phyloP scores from a whole-genome alignment of 2,888 invertebrate genomes.

The Agriopis marginaria region DNA sequence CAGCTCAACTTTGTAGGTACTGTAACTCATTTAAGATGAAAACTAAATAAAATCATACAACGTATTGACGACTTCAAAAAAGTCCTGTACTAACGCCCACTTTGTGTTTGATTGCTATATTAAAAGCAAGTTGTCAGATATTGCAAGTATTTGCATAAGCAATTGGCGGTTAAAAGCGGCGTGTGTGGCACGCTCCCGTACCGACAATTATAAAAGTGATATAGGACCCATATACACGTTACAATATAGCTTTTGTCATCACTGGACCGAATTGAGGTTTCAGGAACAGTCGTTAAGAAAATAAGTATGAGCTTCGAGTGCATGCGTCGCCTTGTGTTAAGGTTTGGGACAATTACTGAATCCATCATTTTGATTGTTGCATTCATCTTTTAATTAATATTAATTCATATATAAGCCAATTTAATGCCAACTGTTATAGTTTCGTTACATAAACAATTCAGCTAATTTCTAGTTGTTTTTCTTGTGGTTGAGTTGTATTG shows the following conservation, averaged over 20 bases:
- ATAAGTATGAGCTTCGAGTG: constrained; percentile 38
- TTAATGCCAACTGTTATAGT: background rate
- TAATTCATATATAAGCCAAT: constrained; percentile 18
- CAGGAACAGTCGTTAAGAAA: constrained; percentile 70
- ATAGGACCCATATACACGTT: constrained; percentile 29
- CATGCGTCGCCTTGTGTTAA: constrained; percentile 26
- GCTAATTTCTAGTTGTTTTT: background rate
- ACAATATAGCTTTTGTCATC: constrained; percentile 48
- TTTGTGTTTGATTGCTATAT: constrained; percentile 63
- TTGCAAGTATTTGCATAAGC: constrained; percentile 76
- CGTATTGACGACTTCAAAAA: background rate
- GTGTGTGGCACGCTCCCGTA: constrained; percentile 68
- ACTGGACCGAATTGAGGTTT: constrained; percentile 69
- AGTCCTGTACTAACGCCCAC: constrained; percentile 9
- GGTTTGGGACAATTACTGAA: constrained; percentile 35
- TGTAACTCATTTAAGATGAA: background rate
- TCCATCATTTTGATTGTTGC: constrained; percentile 58
- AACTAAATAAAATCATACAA: background rate
- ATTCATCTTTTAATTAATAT: constrained; percentile 46
- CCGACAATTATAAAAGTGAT: constrained; percentile 45
- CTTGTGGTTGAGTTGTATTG: background rate
- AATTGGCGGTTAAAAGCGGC: constrained; percentile 65
- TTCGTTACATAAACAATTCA: background rate
- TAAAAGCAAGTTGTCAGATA: constrained; percentile 61
- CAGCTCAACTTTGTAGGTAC: too few species aligned